A percentile compares a stretch with the other conserved stretches of the same genome.
phyloP scores from a whole-genome alignment of 2,797 vertebrate species.

The Muscicapa striata region DNA sequence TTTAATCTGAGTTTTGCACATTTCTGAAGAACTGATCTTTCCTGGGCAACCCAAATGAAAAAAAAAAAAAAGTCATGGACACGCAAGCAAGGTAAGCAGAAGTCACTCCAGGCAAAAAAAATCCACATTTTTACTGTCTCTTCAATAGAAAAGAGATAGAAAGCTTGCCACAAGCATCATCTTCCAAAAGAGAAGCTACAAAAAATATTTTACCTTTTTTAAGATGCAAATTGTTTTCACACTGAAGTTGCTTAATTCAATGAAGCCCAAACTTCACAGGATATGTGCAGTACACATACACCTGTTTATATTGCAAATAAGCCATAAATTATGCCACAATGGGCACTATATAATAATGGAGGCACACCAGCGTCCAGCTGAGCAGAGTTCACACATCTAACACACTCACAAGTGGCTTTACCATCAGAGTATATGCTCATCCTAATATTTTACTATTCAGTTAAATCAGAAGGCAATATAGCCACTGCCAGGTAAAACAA shows the following conservation, averaged over 20 bases:
- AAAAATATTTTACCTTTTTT: background rate
- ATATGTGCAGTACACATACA: background rate
- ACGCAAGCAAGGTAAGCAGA: background rate
- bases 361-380: background rate
- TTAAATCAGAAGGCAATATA: background rate
- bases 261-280: background rate
- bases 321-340: background rate
- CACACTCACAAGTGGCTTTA: accelerated
- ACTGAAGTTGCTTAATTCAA: background rate
- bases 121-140: background rate
- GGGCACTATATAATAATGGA: background rate
- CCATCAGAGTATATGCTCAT: background rate
- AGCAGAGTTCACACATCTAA: background rate
- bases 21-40: background rate
- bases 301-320: background rate
- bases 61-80: background rate
- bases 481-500: background rate
- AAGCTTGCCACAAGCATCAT: background rate
- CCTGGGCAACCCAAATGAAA: background rate
- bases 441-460: background rate
- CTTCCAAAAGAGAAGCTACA: background rate
- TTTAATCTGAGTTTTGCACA: background rate
- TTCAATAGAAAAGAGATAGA: background rate
- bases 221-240: background rate
- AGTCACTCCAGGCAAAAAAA: background rate